Conservation (phyloP, 2,888 invertebrate species). For the Melanophora roralis region DNA sequence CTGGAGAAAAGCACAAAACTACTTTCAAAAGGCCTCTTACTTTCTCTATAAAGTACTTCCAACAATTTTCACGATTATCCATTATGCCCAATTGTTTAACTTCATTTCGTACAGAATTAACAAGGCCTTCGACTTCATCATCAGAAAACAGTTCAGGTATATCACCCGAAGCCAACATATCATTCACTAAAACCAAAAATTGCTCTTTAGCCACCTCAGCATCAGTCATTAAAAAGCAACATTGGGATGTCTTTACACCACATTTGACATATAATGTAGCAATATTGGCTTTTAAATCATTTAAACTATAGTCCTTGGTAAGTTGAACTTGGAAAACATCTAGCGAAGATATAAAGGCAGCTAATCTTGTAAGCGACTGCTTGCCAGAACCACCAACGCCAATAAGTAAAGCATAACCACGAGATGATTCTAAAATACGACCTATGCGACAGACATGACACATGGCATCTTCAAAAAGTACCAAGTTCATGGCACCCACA, state of each 20-base stretch:
- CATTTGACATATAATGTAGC: slow-evolving; percentile 89
- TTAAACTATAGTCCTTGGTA: slow-evolving; percentile 90
- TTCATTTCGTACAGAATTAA: slow-evolving; percentile 86
- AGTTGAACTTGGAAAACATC: slow-evolving; percentile 96
- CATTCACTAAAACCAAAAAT: slow-evolving; percentile 94
- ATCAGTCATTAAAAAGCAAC: slow-evolving; percentile 95
- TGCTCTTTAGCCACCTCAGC: slow-evolving; percentile 93
- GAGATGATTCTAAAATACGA: slow-evolving; percentile 92
- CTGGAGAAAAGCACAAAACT: slow-evolving; percentile 95
- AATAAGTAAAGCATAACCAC: slow-evolving; percentile 93
- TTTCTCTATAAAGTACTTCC: slow-evolving; percentile 95
- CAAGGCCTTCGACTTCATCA: slow-evolving; percentile 92
- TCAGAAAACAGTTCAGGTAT: slow-evolving; percentile 93
- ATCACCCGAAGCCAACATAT: slow-evolving; percentile 95
- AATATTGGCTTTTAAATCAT: slow-evolving; percentile 86
- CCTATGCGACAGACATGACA: slow-evolving; percentile 94
- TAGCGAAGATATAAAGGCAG: slow-evolving; percentile 92
- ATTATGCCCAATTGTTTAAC: slow-evolving; percentile 88
- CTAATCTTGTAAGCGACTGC: slow-evolving; percentile 91
- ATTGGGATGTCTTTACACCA: slow-evolving; percentile 90
- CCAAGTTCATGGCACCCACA: slow-evolving; percentile 93
- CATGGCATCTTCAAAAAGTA: slow-evolving; percentile 97
- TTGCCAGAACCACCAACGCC: slow-evolving; percentile 98
- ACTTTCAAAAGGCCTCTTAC: slow-evolving; percentile 86
- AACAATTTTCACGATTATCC: slow-evolving; percentile 94